These are phyloP conservation scores for Apostichopus leukothele DNA, from an alignment of 53 echinoderm and acorn worm species.

Conservation along the genomic window DNA sequence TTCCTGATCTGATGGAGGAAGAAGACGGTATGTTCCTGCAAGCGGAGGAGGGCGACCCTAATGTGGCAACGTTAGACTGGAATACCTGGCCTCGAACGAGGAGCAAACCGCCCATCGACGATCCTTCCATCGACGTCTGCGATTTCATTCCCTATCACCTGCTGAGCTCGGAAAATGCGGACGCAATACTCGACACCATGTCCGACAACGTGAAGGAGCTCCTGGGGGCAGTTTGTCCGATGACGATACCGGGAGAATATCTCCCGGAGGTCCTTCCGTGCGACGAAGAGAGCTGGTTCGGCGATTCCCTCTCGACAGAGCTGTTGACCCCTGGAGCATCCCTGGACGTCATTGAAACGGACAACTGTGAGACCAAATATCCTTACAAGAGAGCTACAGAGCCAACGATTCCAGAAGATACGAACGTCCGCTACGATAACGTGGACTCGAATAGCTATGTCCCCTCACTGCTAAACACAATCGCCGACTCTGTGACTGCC, in stretches of 20 bases:
- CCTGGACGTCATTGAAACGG: slow-evolving; percentile 13
- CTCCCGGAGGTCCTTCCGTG: slow-evolving; percentile 34
- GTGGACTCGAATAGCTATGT: slow-evolving; percentile 13
- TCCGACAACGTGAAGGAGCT: slow-evolving; percentile 34
- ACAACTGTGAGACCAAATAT: background rate
- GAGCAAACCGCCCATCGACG: slow-evolving; percentile 7
- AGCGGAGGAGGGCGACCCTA: background rate
- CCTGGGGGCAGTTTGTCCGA: slow-evolving; percentile 17
- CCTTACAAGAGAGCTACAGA: background rate
- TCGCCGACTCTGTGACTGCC: slow-evolving; percentile 43
- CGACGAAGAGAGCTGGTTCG: slow-evolving; percentile 42
- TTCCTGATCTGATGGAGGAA: slow-evolving; percentile 12
- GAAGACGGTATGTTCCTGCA: background rate
- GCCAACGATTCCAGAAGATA: background rate
- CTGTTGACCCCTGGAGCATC: slow-evolving; percentile 43
- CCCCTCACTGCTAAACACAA: slow-evolving; percentile 12
- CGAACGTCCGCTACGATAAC: background rate
- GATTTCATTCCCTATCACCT: slow-evolving; percentile 47
- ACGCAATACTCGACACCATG: background rate
- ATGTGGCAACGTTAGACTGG: background rate
- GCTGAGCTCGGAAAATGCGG: slow-evolving; percentile 25
- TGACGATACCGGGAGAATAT: slow-evolving; percentile 19
- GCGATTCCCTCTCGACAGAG: slow-evolving; percentile 44
- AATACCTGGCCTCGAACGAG: slow-evolving; percentile 40
- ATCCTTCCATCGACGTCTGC: slow-evolving; percentile 21